Percentiles rank a stretch among this genome's conserved stretches.
Evolutionary conservation across 1,140 invertebrate species (phyloP).

Genomic region (Papilio polytes): DNA sequence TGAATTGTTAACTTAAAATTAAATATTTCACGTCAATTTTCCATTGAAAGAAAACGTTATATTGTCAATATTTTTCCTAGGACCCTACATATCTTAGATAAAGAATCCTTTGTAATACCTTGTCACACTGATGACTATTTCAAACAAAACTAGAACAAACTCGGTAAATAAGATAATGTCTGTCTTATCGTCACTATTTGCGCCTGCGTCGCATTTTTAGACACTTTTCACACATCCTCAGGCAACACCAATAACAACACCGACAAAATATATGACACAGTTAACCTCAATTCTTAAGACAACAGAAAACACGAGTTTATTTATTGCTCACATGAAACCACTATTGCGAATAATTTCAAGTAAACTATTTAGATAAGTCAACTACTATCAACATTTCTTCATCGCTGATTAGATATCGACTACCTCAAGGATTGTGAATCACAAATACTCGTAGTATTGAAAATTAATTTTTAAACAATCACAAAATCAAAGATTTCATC

Average conservation of each 20-base stretch:
- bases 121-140: slow-evolving; percentile 63
- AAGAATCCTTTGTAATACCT: slow-evolving; percentile 48
- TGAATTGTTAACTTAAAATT: not conserved
- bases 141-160: slow-evolving; percentile 68
- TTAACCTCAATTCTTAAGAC: slow-evolving; percentile 31
- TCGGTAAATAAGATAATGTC: slow-evolving; percentile 74
- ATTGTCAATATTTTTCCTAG: not conserved
- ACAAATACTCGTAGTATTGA: slow-evolving; percentile 8
- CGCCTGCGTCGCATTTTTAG: slow-evolving; percentile 68
- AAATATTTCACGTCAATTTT: slow-evolving; percentile 2
- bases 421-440: slow-evolving; percentile 66
- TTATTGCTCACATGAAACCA: slow-evolving; percentile 43
- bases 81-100: not conserved
- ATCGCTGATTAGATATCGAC: slow-evolving; percentile 73
- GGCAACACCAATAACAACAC: slow-evolving; percentile 1
- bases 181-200: slow-evolving; percentile 73
- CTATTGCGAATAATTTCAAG: slow-evolving; percentile 56
- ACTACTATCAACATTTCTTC: slow-evolving; percentile 60
- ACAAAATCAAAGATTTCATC: not conserved
- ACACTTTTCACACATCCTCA: slow-evolving; percentile 44
- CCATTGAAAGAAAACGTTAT: not conserved
- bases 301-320: slow-evolving; percentile 38
- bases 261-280: slow-evolving; percentile 6
- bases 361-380: slow-evolving; percentile 72
- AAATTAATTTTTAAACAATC: slow-evolving; percentile 5